Evolutionary conservation across 2,888 invertebrate genomes (phyloP).

Genomic region (Sinodicranocentrus sp.): DNA sequence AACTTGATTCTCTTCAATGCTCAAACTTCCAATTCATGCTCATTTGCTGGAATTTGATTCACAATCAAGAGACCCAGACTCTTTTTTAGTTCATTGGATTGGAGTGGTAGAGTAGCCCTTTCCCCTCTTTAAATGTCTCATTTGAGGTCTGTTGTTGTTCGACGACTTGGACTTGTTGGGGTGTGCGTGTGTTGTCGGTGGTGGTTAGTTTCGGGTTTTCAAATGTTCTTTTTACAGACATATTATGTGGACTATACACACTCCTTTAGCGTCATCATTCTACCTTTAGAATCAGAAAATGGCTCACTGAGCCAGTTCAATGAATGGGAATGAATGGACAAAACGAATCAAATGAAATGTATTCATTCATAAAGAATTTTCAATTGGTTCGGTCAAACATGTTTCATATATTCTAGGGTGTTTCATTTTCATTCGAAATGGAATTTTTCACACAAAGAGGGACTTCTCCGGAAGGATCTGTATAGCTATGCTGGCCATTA

Average conservation of each 20-base stretch:
- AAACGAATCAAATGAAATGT: slow-evolving; percentile 32
- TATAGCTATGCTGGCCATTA: too few species aligned
- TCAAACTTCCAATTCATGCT: slow-evolving; percentile 54
- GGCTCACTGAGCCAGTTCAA: slow-evolving; percentile 35
- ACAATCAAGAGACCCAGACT: slow-evolving; percentile 31
- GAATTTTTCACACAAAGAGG: too few species aligned
- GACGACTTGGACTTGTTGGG: neutral
- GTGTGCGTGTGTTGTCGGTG: slow-evolving; percentile 15
- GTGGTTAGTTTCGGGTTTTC: slow-evolving; percentile 29
- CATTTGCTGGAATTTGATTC: slow-evolving; percentile 63
- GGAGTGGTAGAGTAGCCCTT: slow-evolving; percentile 20
- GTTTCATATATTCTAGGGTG: neutral
- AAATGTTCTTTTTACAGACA: neutral
- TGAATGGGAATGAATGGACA: slow-evolving; percentile 49
- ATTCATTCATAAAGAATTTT: slow-evolving; percentile 50
- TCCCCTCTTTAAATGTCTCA: slow-evolving; percentile 57
- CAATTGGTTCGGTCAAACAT: slow-evolving; percentile 24
- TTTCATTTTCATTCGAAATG: neutral
- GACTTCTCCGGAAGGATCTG: too few species aligned
- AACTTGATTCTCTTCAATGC: slow-evolving; percentile 33
- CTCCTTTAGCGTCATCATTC: slow-evolving; percentile 13
- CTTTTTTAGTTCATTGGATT: slow-evolving; percentile 25
- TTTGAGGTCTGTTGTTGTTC: slow-evolving; percentile 54
- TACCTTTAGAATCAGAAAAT: slow-evolving; percentile 43
- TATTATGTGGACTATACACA: neutral